phyloP scores from a whole-genome alignment of 2,888 invertebrate genomes.

The Smittia aterrima region DNA sequence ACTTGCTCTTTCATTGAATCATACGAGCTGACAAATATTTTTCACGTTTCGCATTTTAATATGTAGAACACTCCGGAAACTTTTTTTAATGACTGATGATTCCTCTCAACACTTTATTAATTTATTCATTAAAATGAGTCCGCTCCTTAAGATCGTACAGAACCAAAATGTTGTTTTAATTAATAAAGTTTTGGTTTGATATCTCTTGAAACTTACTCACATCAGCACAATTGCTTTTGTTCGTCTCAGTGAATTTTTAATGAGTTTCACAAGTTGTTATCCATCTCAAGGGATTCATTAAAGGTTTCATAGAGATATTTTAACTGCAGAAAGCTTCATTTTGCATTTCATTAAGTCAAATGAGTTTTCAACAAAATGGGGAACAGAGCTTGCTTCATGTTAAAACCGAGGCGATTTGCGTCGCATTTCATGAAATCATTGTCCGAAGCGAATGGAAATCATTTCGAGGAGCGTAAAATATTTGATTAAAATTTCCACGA shows the following conservation, averaged over 20 bases:
- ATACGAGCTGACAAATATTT: no score
- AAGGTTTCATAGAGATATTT: background rate
- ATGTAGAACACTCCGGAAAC: no score
- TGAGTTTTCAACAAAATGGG: no score
- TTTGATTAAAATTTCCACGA: no score
- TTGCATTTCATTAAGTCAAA: background rate
- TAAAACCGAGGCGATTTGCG: no score
- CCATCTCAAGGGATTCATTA: background rate
- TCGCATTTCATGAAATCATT: no score
- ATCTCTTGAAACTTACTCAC: background rate
- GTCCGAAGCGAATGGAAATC: no score
- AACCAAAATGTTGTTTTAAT: background rate
- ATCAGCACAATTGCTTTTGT: background rate
- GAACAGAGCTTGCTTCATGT: no score
- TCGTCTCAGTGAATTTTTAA: slow-evolving; percentile 6
- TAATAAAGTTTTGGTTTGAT: background rate
- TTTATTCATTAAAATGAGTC: background rate
- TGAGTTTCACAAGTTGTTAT: background rate
- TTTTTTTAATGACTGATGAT: no score
- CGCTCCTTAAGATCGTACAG: background rate
- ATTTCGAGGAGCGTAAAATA: no score
- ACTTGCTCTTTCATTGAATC: no score
- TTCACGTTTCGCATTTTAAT: no score
- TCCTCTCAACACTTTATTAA: background rate
- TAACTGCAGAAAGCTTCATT: background rate